Evolutionary conservation across 2,888 invertebrate species (phyloP), one percentile per base, ranked within the genome.

Genomic region (Plagodis pulveraria): DNA sequence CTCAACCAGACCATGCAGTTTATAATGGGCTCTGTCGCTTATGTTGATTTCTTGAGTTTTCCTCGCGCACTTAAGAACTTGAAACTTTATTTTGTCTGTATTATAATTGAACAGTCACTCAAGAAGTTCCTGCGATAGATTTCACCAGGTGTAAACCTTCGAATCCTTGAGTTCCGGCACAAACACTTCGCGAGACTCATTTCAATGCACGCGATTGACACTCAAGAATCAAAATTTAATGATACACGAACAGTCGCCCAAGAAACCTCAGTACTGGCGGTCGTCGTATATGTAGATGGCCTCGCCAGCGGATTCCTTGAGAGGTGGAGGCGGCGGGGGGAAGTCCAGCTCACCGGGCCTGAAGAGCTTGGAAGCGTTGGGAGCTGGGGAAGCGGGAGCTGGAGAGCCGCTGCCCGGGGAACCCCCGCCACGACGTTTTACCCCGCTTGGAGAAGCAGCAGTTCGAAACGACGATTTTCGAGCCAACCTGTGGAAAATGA

Each of bases 381-480:
- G 92, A 6, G 92, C 91, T 50, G 92, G 92, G 1, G 91, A 91
- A 5, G 91, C 87, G 66, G 92, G 91, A 58, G 91, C 89, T 47
- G 92, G 90, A 6, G 89, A 88, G 48, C 81, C 54, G 51, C 84
- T 78, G 62, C 85, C 84, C 5, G 91, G 87, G 9, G 88, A 88
- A 6, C 90, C 89, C 43, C 89, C 90, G 62, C 90, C 90, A 71
- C 92, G 89, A 32, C 91, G 83, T 80, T 91, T 91, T 74, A 91
- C 89, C 47, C 90, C 91, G 71, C 88, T 78, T 12, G 89, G 83
- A 7, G 83, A 80, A 40, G 93, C 66, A 2, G 78, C 71, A 42
- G 94, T 86, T 57, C 96, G 94, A 86, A 96, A 95, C 32, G 96
- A 95, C 0, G 95, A 96, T 46, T 95, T 93, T 40, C 96, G 91